Conservation (phyloP, 1,140 invertebrate species). For the Eumeta japonica region DNA sequence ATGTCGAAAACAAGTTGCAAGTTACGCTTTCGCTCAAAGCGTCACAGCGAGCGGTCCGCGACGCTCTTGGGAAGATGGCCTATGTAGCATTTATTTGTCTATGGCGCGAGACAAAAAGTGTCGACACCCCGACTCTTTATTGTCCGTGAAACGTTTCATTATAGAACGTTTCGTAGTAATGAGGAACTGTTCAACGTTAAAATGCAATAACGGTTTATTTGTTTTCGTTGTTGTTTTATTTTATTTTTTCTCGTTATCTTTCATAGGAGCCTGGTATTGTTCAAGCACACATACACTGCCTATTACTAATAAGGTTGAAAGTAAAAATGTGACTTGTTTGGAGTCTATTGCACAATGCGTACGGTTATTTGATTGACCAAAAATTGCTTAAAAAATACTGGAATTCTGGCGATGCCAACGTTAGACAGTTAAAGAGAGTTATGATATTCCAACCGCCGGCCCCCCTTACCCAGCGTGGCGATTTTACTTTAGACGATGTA, state of each 20-base stretch:
- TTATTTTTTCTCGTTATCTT: not conserved
- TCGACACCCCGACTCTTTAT: slow-evolving; percentile 45
- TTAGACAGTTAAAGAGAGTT: too few species aligned
- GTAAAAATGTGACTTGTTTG: too few species aligned
- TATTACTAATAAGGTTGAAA: too few species aligned
- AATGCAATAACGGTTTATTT: not conserved
- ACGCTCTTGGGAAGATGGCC: slow-evolving; percentile 30
- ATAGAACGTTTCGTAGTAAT: not conserved
- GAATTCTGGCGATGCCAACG: too few species aligned
- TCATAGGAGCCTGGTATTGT: not conserved
- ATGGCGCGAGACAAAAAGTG: slow-evolving; percentile 42
- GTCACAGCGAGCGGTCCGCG: slow-evolving; percentile 40
- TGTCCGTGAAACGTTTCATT: not conserved
- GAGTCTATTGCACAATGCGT: too few species aligned
- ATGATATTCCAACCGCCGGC: too few species aligned
- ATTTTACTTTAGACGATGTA: too few species aligned
- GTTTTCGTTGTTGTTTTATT: not conserved
- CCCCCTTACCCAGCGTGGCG: too few species aligned
- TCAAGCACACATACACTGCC: too few species aligned
- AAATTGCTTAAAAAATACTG: too few species aligned
- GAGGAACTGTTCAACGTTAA: not conserved
- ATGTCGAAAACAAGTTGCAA: slow-evolving; percentile 44
- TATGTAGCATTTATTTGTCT: slow-evolving; percentile 35
- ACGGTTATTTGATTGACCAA: too few species aligned
- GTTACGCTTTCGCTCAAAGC: slow-evolving; percentile 29